phyloP scores from a whole-genome alignment of 2,797 vertebrate genomes.

The Petrocephalus schoutedeni region DNA sequence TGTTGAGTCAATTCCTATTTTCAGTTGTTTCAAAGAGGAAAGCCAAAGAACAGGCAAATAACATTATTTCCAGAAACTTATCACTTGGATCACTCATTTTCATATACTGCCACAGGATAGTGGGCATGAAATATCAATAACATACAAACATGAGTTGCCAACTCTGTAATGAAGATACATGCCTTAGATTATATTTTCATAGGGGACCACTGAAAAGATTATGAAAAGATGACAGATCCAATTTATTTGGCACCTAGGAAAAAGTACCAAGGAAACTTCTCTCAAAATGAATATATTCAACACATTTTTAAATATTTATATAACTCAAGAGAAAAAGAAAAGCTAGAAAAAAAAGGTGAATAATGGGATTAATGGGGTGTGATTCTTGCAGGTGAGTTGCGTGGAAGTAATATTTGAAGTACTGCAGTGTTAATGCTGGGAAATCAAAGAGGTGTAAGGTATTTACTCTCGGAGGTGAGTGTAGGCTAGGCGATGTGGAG shows the following conservation, averaged over 20 bases:
- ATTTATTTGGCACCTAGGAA: background rate
- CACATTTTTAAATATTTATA: background rate
- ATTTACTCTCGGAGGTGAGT: background rate
- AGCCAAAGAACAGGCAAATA: background rate
- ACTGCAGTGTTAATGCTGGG: background rate
- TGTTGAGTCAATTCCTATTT: constrained; percentile 1
- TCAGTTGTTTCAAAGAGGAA: background rate
- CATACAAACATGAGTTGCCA: background rate
- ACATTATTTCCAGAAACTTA: background rate
- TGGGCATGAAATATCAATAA: background rate
- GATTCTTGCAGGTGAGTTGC: too few species aligned
- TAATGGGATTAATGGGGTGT: too few species aligned
- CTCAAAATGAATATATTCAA: background rate
- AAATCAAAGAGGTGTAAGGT: background rate
- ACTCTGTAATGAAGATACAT: constrained; percentile 4
- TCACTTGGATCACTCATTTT: background rate
- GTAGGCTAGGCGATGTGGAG: background rate
- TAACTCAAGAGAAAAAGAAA: too few species aligned
- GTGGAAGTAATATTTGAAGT: background rate
- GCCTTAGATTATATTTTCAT: background rate
- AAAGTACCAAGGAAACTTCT: background rate
- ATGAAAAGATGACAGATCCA: background rate
- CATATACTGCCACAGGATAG: background rate
- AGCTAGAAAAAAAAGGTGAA: too few species aligned
- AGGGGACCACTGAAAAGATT: background rate